Conservation (phyloP, 2,113 vertebrate genomes). For the Raja brachyura region DNA sequence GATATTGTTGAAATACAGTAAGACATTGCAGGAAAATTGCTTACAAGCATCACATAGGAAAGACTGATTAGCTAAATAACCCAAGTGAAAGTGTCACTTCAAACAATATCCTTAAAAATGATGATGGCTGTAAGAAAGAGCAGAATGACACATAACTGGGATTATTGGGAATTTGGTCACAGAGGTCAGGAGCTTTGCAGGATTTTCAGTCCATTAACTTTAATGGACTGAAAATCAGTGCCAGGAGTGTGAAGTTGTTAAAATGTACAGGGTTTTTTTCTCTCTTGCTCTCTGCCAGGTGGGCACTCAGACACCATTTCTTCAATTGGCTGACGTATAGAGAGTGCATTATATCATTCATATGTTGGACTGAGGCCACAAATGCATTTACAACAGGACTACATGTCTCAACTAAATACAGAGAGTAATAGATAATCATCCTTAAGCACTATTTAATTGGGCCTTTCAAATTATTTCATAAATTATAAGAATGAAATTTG, state of each 20-base stretch:
- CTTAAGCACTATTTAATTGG: neutral
- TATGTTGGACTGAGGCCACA: neutral
- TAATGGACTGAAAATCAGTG: slow-evolving; percentile 1
- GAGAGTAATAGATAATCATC: neutral
- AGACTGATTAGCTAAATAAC: neutral
- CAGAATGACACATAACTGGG: neutral
- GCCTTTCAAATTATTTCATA: neutral
- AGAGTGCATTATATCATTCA: neutral
- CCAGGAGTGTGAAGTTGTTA: neutral
- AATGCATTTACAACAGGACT: neutral
- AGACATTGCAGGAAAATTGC: neutral
- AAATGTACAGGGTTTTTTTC: neutral
- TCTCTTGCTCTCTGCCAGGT: slow-evolving; percentile 16
- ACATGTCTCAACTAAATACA: neutral
- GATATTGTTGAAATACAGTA: neutral
- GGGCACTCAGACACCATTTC: neutral
- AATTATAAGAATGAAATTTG: neutral
- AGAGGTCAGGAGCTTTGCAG: neutral
- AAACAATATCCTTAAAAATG: neutral
- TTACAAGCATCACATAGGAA: neutral
- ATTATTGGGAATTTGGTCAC: neutral
- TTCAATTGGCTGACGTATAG: neutral
- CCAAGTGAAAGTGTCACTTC: neutral
- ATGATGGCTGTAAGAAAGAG: neutral
- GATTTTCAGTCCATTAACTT: slow-evolving; percentile 16